These are phyloP conservation scores for Calosoma granatense DNA, from an alignment of 1,140 invertebrate genomes.

Conservation along the genomic window DNA sequence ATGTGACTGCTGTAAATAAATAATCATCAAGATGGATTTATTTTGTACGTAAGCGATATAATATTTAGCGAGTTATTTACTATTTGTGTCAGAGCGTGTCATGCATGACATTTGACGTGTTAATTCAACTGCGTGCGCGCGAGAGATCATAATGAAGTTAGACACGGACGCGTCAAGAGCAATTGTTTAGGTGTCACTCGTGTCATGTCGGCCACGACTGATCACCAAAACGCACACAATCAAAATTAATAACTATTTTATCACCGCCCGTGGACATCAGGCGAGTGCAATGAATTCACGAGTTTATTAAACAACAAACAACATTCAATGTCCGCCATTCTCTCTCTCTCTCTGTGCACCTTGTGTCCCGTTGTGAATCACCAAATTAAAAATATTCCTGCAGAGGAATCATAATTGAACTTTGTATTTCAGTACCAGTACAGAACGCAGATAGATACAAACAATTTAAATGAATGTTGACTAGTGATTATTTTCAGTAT, in stretches of 20 bases:
- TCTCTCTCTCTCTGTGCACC: too few relatives aligned
- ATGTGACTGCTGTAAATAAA: too few relatives aligned
- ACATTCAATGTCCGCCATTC: too few relatives aligned
- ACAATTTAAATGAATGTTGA: too few relatives aligned
- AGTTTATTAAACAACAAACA: too few relatives aligned
- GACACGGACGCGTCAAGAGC: background rate
- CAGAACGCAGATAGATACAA: too few relatives aligned
- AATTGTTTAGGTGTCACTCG: slow-evolving; percentile 1
- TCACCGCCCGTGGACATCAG: background rate
- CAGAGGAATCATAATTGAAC: too few relatives aligned
- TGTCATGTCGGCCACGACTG: background rate
- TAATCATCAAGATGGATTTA: background rate
- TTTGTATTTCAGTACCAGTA: too few relatives aligned
- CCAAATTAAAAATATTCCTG: too few relatives aligned
- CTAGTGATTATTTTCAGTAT: too few relatives aligned
- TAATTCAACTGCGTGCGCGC: background rate
- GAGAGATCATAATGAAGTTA: background rate
- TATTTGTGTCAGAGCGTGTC: background rate
- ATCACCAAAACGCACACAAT: background rate
- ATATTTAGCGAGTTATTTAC: slow-evolving; percentile 3
- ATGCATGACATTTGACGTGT: slow-evolving; percentile 1
- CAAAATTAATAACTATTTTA: background rate
- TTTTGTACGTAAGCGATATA: background rate
- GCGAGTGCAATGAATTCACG: background rate
- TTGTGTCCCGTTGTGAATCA: too few relatives aligned